phyloP scores from a whole-genome alignment of 2,113 vertebrate genomes.

The Muntiacus reevesi region DNA sequence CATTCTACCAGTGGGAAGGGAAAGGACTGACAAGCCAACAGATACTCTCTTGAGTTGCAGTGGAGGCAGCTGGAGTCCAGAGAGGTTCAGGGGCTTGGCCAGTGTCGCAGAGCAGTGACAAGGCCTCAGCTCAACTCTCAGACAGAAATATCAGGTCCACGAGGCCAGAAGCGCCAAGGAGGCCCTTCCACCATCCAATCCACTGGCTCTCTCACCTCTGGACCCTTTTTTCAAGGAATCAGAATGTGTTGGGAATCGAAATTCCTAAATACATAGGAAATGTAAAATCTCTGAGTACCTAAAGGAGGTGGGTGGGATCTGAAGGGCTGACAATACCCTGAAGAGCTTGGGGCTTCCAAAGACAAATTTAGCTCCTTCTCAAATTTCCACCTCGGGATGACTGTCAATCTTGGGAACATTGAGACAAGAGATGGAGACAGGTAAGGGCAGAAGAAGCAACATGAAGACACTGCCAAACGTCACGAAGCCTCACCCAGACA shows the following conservation, averaged over 20 bases:
- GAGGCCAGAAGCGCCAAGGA: not conserved
- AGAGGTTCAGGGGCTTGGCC: not conserved
- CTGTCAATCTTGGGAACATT: too few relatives aligned
- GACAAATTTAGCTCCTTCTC: not conserved
- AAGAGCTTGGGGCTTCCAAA: not conserved
- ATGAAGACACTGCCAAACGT: not conserved
- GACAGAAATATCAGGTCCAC: not conserved
- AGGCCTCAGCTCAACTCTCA: not conserved
- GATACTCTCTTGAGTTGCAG: rapidly evolving
- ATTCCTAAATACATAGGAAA: not conserved
- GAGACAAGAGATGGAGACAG: not conserved
- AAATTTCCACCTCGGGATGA: not conserved
- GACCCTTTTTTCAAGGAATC: not conserved
- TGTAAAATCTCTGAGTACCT: not conserved
- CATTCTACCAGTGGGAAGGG: not conserved
- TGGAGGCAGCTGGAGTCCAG: not conserved
- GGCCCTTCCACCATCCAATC: not conserved
- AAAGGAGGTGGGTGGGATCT: not conserved
- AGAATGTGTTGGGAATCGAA: not conserved
- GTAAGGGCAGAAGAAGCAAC: not conserved
- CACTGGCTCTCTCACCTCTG: not conserved
- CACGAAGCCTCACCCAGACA: not conserved
- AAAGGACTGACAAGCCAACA: not conserved
- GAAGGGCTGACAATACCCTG: not conserved
- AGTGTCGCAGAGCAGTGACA: not conserved